phyloP scores from a whole-genome alignment of 2,113 vertebrate genomes.

The Vombatus ursinus region DNA sequence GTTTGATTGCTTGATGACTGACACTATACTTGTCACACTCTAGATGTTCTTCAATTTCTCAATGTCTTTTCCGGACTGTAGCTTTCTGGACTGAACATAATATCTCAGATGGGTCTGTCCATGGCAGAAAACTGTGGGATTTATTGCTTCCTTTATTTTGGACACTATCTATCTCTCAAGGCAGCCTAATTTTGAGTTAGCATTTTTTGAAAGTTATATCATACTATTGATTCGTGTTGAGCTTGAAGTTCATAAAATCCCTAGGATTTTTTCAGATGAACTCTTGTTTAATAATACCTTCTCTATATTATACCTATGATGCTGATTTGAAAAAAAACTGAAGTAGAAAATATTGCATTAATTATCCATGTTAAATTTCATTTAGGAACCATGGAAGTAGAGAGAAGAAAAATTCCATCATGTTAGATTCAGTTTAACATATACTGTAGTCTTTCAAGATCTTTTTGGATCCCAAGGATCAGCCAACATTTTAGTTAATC shows the following conservation, averaged over 20 bases:
- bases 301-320: not conserved
- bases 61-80: not conserved
- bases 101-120: not conserved
- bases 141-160: not conserved
- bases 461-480: not conserved
- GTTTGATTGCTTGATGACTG: not conserved
- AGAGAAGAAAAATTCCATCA: not conserved
- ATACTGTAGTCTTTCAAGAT: not conserved
- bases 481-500: not conserved
- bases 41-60: not conserved
- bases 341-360: not conserved
- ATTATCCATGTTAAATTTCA: not conserved
- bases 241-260: not conserved
- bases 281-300: not conserved
- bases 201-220: not conserved
- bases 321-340: not conserved
- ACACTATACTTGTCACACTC: not conserved
- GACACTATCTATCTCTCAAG: not conserved
- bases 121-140: not conserved
- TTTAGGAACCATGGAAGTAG: not conserved
- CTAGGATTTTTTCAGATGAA: not conserved
- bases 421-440: not conserved
- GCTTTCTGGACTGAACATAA: not conserved
- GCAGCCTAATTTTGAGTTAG: not conserved
- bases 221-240: not conserved